Conservation (phyloP, 2,888 invertebrate species). For the Amphiduros pacificus region DNA sequence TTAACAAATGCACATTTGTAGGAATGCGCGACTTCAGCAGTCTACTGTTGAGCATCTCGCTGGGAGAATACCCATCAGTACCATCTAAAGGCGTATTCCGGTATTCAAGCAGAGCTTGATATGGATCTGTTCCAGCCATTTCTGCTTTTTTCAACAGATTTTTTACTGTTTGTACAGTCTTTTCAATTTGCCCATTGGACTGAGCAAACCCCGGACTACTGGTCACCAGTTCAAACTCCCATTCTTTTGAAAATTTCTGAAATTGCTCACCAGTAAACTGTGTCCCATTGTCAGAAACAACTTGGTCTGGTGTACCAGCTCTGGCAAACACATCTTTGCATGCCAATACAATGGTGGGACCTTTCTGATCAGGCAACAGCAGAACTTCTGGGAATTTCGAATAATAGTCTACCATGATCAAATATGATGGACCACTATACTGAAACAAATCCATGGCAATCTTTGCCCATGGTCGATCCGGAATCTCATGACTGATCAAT, state of each 20-base stretch:
- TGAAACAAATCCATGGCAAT: background rate
- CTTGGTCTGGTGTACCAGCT: background rate
- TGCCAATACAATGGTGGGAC: background rate
- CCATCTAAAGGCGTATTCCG: background rate
- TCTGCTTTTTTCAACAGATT: background rate
- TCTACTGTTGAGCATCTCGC: background rate
- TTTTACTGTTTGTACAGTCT: background rate
- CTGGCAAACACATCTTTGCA: background rate
- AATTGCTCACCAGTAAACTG: background rate
- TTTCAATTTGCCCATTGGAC: background rate
- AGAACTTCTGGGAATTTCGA: background rate
- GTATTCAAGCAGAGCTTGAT: background rate
- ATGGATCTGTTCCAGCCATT: background rate
- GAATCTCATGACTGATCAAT: background rate
- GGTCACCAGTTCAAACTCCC: background rate
- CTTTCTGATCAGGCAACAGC: background rate
- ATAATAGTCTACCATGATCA: background rate
- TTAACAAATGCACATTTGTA: background rate
- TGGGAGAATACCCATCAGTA: background rate
- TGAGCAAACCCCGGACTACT: background rate
- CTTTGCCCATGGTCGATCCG: background rate
- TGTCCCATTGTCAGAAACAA: background rate
- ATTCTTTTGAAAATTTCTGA: background rate
- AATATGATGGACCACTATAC: background rate
- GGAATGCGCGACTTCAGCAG: background rate